These are phyloP conservation scores for Fopius arisanus DNA, from an alignment of 1,140 invertebrate genomes.

Conservation along the genomic window DNA sequence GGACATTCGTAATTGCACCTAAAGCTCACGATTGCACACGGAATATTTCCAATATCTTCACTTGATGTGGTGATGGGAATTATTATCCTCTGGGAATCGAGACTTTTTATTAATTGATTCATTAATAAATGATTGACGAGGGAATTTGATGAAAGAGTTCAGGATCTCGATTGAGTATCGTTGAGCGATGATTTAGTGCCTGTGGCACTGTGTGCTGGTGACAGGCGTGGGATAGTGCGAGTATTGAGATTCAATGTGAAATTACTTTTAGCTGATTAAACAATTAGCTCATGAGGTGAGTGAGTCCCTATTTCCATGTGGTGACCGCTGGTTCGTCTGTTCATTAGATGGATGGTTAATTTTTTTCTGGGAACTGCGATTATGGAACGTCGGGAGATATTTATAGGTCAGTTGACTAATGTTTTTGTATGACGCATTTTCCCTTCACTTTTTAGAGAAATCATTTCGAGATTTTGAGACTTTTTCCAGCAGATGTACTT, in stretches of 20 bases:
- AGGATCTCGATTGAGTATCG: background rate
- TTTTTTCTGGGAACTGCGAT: background rate
- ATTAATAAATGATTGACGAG: background rate
- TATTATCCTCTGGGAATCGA: background rate
- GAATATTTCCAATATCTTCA: no score
- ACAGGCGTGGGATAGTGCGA: background rate
- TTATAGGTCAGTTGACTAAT: constrained; percentile 3
- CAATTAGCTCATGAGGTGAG: no score
- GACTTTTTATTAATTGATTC: background rate
- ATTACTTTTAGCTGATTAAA: background rate
- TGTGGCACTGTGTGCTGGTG: background rate
- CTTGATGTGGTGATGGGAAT: no score
- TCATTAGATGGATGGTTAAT: background rate
- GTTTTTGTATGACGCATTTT: background rate
- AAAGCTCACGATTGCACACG: background rate
- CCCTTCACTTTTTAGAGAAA: background rate
- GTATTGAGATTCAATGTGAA: background rate
- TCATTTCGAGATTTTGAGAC: constrained; percentile 4
- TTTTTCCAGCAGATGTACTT: background rate
- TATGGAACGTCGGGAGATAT: background rate
- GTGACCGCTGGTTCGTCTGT: no score
- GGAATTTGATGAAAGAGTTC: background rate
- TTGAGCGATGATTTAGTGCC: background rate
- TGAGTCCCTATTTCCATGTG: no score
- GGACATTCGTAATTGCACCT: background rate